These are phyloP conservation scores for Sarcoramphus papa DNA, from an alignment of 2,797 vertebrate species.

Conservation along the genomic window DNA sequence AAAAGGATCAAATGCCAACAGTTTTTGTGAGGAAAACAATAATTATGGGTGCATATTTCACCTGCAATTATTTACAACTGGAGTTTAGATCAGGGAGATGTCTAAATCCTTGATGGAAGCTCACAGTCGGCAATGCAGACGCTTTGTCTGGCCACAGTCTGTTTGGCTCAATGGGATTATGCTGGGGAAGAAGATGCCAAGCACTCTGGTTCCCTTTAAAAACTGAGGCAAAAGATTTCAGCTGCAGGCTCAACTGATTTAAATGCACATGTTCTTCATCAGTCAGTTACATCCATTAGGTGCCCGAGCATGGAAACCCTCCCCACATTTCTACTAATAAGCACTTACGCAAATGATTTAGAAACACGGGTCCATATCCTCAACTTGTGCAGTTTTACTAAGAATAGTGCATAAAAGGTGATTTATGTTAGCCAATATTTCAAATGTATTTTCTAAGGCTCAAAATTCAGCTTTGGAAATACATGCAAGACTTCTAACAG, in stretches of 20 bases:
- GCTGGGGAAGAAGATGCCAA: conserved; percentile 5
- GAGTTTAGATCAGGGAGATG: background rate
- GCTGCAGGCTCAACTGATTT: background rate
- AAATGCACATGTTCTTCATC: background rate
- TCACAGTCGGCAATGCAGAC: background rate
- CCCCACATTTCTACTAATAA: background rate
- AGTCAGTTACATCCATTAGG: background rate
- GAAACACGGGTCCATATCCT: background rate
- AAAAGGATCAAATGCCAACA: conserved; percentile 11
- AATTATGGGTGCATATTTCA: conserved; percentile 16
- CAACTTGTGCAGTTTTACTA: background rate
- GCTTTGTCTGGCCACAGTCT: background rate
- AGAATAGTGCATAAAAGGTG: background rate
- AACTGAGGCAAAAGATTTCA: background rate
- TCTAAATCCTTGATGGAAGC: background rate
- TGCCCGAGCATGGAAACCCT: background rate
- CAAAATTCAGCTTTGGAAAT: background rate
- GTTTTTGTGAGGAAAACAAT: background rate
- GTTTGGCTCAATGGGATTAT: background rate
- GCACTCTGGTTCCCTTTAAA: background rate
- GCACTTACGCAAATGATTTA: background rate
- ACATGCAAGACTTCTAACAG: background rate
- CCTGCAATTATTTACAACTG: conserved; percentile 8
- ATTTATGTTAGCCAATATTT: background rate
- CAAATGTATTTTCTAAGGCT: background rate